These are phyloP conservation scores for Eulemur albifrons DNA, from an alignment of 2,797 vertebrate genomes.

Conservation along the genomic window DNA sequence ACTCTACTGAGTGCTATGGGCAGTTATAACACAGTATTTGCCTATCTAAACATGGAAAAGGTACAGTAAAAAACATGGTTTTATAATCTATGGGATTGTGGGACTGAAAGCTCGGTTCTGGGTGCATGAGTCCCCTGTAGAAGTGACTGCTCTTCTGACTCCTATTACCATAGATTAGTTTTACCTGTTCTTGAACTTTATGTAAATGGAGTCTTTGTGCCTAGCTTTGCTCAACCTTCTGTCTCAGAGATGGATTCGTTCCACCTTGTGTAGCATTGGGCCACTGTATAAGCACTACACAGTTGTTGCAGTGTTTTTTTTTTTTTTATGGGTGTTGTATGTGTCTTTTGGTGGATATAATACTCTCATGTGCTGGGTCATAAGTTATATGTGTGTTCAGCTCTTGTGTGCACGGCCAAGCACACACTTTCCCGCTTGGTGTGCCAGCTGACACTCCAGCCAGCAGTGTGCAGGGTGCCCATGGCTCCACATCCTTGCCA, in stretches of 20 bases:
- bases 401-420: rapidly evolving
- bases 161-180: background rate
- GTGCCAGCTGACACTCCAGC: too few species aligned
- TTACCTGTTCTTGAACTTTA: background rate
- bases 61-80: background rate
- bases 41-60: background rate
- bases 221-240: background rate
- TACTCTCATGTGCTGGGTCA: rapidly evolving
- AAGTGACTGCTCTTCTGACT: background rate
- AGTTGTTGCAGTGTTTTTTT: too few species aligned
- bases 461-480: background rate
- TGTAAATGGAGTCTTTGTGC: too few species aligned
- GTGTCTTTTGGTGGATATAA: background rate
- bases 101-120: background rate
- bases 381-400: rapidly evolving
- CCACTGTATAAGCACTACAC: background rate
- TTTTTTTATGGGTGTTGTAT: background rate
- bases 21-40: background rate
- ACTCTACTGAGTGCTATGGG: too few species aligned
- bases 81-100: background rate
- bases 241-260: background rate
- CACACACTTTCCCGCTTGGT: rapidly evolving
- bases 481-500: background rate
- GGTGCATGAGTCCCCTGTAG: rapidly evolving
- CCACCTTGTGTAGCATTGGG: rapidly evolving